Evolutionary conservation across 2,113 vertebrate species (phyloP), one percentile per base, ranked within the genome.

Genomic region (Capricornis sumatraensis): DNA sequence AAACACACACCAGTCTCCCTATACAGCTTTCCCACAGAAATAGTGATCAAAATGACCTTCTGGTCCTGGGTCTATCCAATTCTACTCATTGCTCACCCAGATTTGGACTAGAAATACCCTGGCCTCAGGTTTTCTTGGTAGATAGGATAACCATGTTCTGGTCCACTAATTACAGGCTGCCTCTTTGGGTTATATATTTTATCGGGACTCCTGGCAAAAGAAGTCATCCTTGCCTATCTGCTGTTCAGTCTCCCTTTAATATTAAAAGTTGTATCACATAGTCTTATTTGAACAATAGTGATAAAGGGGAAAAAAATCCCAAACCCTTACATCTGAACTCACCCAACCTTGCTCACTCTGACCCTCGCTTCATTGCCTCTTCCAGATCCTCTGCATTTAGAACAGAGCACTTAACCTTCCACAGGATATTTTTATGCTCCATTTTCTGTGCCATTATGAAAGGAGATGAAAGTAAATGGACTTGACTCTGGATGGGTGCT

Each of bases 371-470:
- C 98, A 47, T 8, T 97, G 97, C 97, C 94, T 97, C 96, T 87
- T 96, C 94, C 84, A 83, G 79, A 67, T 89, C 97, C 95, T 93
- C 96, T 16, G 0, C 97, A 93, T 97, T 97, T 96, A 96, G 95
- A 96, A 19, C 30, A 85, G 92, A 98, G 97, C 98, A 98, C 98
- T 99, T 99, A 99, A 98, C 98, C 98, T 99, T 98, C 98, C 95
- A 19, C 12, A 6, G 97, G 97, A 97, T 98, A 94, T 97, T 98
- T 98, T 98, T 98, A 98, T 98, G 98, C 98, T 99, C 98, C 98
- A 98, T 99, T 99, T 99, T 99, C 98, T 97, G 97, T 98, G 98
- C 98, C 97, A 95, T 98, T 96, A 97, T 82, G 98, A 98, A 98
- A 81, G 97, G 94, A 98, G 98, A 98, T 96, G 98, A 98, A 98